Evolutionary conservation across 2,113 vertebrate genomes (phyloP).

Genomic region (Fulica atra): DNA sequence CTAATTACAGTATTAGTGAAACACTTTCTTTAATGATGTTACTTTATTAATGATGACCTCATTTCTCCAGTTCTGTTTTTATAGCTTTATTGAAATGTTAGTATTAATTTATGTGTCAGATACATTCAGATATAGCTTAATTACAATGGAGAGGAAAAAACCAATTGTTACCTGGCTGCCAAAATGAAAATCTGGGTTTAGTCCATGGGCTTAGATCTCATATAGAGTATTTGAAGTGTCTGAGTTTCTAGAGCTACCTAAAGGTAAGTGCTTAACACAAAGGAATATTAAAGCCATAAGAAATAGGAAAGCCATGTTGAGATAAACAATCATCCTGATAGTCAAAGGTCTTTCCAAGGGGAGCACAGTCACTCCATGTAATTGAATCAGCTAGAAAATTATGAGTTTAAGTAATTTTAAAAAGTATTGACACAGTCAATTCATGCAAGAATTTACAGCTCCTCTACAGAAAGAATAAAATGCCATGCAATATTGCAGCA

Average conservation of each 20-base stretch:
- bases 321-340: background rate
- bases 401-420: background rate
- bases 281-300: background rate
- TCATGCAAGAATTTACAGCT: background rate
- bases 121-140: background rate
- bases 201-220: background rate
- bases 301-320: background rate
- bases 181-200: background rate
- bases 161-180: background rate
- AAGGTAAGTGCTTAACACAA: background rate
- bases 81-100: background rate
- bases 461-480: background rate
- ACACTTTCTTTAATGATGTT: background rate
- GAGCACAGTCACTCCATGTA: background rate
- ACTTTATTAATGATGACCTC: background rate
- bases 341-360: background rate
- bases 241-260: background rate
- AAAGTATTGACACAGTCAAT: background rate
- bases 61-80: background rate
- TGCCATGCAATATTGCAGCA: background rate
- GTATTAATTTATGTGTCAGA: background rate
- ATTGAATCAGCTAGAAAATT: background rate
- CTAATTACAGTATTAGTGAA: background rate
- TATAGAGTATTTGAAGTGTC: background rate
- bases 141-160: background rate